Evolutionary conservation across 2,113 vertebrate genomes (phyloP), one percentile per base, ranked within the genome.

Genomic region (Phalacrocorax pelagicus): DNA sequence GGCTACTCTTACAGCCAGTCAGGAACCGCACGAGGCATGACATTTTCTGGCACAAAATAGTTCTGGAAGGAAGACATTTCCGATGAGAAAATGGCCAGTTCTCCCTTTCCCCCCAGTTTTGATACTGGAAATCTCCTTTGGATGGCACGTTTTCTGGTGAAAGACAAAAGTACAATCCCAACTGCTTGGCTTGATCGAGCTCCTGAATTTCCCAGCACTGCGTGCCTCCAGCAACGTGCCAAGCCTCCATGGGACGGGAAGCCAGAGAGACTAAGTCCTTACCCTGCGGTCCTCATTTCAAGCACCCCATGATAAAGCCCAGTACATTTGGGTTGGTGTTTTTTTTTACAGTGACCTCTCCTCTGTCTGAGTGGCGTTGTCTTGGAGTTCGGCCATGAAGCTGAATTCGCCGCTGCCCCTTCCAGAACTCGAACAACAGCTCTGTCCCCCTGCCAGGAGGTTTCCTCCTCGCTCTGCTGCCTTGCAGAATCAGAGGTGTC

Each of bases 111-210:
- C 24, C 36, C n/a, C 10, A 0, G 4, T 44, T 77, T 40, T 38
- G 40, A 5, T 36, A 22, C 4, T 75, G 49, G 72, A 59, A 62
- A 59, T 92, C 17, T 91, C 75, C 58, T 59, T 26, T 30, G 40
- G 38, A 47, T 10, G 51, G 30, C 27, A 26, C 0, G 0, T 30
- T 42, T 54, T 80, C n/a, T 55, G 62, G 24, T 40, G 52, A n/a
- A 79, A 42, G 27, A 10, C 55, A 21, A 3, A 42, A 78, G 46
- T 14, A 19, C 38, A 8, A 7, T 65, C 57, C 52, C 3, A 0
- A 3, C 55, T 15, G 10, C 74, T 40, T 9, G 12, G 30, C 11
- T 51, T 3, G 0, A 24, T 7, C 0, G 0, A 88, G 54, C 63
- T 85, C 81, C 65, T 4, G 0, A 10, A 2, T 78, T 63, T 67